Conservation (phyloP, 2,888 invertebrate species). For the Xylocampa areola region DNA sequence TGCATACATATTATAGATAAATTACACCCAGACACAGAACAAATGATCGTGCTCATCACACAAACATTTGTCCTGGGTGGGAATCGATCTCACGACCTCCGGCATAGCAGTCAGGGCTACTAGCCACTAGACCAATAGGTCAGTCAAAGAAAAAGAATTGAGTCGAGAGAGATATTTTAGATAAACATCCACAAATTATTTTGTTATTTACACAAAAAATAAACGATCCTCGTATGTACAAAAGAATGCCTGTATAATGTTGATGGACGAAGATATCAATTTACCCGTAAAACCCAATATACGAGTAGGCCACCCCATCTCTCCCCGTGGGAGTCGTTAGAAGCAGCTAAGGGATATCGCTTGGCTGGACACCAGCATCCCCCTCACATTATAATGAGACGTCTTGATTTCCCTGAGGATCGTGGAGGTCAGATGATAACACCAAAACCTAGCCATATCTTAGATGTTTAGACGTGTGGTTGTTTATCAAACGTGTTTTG, state of each 20-base stretch:
- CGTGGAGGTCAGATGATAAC: conserved; percentile 11
- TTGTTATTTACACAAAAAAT: too few species aligned
- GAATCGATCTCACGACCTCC: too few species aligned
- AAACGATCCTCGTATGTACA: background rate
- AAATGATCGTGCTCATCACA: too few species aligned
- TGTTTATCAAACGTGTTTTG: too few species aligned
- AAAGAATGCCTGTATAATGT: background rate
- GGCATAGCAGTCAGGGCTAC: too few species aligned
- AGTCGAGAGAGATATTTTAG: too few species aligned
- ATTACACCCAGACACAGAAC: too few species aligned
- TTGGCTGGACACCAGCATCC: conserved; percentile 17
- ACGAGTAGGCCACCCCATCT: background rate
- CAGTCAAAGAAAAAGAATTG: too few species aligned
- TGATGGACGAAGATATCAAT: conserved; percentile 14
- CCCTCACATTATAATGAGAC: conserved; percentile 31
- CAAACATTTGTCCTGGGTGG: too few species aligned
- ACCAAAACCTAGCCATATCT: background rate
- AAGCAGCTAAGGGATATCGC: conserved; percentile 21
- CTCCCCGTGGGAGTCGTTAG: conserved; percentile 38
- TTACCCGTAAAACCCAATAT: conserved; percentile 8
- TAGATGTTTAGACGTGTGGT: background rate
- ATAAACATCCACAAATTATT: too few species aligned
- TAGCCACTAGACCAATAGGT: too few species aligned
- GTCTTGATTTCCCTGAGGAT: conserved; percentile 38
- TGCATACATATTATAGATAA: too few species aligned